Base-by-base conservation (phyloP, 2,113 vertebrate species). In the Sylvilagus bachmani region DNA sequence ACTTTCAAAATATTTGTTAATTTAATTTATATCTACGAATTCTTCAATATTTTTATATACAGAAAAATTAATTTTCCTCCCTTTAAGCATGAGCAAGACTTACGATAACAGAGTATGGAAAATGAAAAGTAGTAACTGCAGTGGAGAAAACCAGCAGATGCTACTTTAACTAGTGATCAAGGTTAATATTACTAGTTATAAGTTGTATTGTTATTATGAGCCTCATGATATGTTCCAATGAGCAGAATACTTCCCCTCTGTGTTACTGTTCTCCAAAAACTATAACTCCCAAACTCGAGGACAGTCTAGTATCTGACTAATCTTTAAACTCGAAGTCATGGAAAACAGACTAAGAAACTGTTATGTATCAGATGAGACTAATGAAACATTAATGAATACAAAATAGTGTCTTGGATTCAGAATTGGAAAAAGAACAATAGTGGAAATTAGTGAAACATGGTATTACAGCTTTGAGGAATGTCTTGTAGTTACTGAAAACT, bases 401-500 rank as follows among this genome's bases (percentile, higher is more conserved):
- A 5, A 71, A 17, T 24, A 36, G 16, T 38, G 44, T 79, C n/a
- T 33, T 80, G 10, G 67, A 27, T 61, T 94, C 67, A 44, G 24
- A 88, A 61, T 85, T 33, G 88, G 10, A 69, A 81, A 89, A 85
- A 69, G 19, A 31, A 69, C 25, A 49, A 27, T 10, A 71, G 6
- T 86, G 36, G 21, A 31, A 71, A 73, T 89, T 44, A 44, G 44
- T 44, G 44, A 44, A 44, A 44, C 44, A 44, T 44, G 44, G 44
- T 83, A 77, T 93, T 77, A 73, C 87, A 82, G 44, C 79, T 96
- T 89, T 77, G 62, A 25, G 95, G 11, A 70, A 80, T 71, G 27
- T 66, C 44, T 36, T 29, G 27, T 86, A 13, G 49, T 82, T 86
- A 77, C 61, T 79, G 44, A 69, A 86, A 92, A 25, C 22, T 75